Percentiles rank a stretch among this genome's conserved stretches.
phyloP scores from a whole-genome alignment of 2,797 vertebrate genomes.

The Danionella dracula region DNA sequence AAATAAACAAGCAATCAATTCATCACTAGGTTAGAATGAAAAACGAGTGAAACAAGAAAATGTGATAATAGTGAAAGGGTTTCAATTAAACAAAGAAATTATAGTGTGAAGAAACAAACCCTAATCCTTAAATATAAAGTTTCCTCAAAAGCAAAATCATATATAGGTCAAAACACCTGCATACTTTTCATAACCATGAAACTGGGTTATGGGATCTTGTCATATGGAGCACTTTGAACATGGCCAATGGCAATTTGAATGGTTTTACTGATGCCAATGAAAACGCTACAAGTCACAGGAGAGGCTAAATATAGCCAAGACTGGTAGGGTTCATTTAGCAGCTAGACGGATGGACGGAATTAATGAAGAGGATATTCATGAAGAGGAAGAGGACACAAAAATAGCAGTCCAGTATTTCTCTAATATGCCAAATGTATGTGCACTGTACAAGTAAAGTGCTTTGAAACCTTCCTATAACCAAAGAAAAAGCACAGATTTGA shows the following conservation, averaged over 20 bases:
- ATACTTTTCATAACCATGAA: background rate
- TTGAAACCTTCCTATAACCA: too few species aligned
- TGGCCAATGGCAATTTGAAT: background rate
- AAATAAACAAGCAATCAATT: too few species aligned
- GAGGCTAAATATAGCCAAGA: background rate
- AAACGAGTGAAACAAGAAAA: too few species aligned
- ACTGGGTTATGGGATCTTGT: background rate
- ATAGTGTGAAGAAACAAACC: background rate
- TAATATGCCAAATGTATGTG: background rate
- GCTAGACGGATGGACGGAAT: background rate
- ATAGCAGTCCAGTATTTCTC: background rate
- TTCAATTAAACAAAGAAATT: too few species aligned
- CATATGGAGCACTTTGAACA: background rate
- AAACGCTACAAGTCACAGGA: background rate
- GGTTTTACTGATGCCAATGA: background rate
- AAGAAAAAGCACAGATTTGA: too few species aligned
- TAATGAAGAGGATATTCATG: background rate
- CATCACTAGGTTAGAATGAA: too few species aligned
- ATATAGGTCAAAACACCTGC: conserved; percentile 10
- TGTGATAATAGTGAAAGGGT: too few species aligned
- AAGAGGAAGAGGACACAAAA: background rate
- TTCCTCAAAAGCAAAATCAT: background rate
- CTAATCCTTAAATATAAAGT: background rate
- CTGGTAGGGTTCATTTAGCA: background rate
- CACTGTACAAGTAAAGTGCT: background rate